Percentiles rank a stretch among this genome's conserved stretches.
Evolutionary conservation across 2,113 vertebrate species (phyloP).

Genomic region (Terrapene triunguis): DNA sequence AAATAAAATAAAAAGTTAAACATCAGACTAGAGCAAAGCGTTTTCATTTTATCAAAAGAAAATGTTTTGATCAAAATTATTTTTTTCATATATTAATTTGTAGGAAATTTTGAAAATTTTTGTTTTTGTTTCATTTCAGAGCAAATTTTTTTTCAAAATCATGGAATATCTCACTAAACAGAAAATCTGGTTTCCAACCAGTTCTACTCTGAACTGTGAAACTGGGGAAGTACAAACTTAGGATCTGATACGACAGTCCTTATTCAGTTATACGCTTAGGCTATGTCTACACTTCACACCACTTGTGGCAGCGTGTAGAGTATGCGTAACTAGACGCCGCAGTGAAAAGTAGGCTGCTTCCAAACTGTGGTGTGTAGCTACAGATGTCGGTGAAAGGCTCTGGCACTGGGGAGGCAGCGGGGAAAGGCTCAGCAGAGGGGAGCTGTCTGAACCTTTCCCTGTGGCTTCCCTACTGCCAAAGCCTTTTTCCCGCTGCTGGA

Average conservation of each 20-base stretch:
- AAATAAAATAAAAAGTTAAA: neutral
- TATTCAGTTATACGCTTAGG: neutral
- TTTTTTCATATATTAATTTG: neutral
- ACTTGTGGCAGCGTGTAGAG: no score
- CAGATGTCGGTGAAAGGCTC: neutral
- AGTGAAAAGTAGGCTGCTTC: neutral
- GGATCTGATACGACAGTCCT: no score
- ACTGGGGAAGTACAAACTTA: neutral
- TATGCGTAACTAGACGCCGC: no score
- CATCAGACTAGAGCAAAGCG: neutral
- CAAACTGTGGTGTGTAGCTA: neutral
- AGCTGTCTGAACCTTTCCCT: neutral
- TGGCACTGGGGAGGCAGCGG: neutral
- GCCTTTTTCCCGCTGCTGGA: no score
- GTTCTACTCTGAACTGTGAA: neutral
- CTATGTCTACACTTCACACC: no score
- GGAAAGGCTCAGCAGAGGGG: neutral
- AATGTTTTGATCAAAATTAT: neutral
- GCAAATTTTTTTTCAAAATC: neutral
- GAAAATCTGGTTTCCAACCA: neutral
- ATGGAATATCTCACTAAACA: neutral
- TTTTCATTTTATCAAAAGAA: neutral
- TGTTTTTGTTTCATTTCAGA: neutral
- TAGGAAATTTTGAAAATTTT: neutral
- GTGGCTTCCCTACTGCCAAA: neutral